Evolutionary conservation across 1,140 invertebrate genomes (phyloP).

Genomic region (Scaptomyza graminum): DNA sequence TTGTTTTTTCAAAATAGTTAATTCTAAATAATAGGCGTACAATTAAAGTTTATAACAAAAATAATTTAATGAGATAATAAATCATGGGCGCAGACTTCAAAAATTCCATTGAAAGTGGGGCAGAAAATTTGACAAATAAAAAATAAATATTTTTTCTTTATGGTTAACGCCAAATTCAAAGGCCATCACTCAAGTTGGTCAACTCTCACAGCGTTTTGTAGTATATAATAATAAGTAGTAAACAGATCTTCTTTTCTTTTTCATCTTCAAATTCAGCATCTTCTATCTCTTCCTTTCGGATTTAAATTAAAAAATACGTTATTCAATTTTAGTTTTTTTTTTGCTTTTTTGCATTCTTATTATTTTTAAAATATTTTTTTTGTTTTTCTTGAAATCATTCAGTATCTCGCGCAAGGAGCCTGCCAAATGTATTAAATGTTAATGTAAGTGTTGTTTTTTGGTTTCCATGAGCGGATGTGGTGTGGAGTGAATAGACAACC

Average conservation of each 20-base stretch:
- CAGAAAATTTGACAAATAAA: conserved; percentile 39
- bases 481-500: conserved; percentile 13
- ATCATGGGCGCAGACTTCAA: conserved; percentile 77
- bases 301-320: conserved; percentile 61
- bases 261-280: conserved; percentile 6
- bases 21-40: conserved; percentile 69
- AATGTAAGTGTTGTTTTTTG: conserved; percentile 28
- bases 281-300: conserved; percentile 9
- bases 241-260: conserved; percentile 7
- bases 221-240: conserved; percentile 57
- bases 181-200: conserved; percentile 74
- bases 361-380: conserved; percentile 64
- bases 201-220: conserved; percentile 74
- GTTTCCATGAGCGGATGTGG: conserved; percentile 14
- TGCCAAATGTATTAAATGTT: conserved; percentile 41
- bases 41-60: conserved; percentile 79
- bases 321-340: conserved; percentile 46
- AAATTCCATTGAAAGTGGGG: conserved; percentile 65
- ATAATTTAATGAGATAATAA: conserved; percentile 81
- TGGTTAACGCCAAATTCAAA: conserved; percentile 52
- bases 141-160: conserved; percentile 22
- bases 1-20: conserved; percentile 62
- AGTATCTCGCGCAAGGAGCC: conserved; percentile 23
- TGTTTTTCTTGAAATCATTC: conserved; percentile 55
- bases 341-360: conserved; percentile 45